phyloP scores from a whole-genome alignment of 2,797 vertebrate genomes.

The Erpetoichthys calabaricus region DNA sequence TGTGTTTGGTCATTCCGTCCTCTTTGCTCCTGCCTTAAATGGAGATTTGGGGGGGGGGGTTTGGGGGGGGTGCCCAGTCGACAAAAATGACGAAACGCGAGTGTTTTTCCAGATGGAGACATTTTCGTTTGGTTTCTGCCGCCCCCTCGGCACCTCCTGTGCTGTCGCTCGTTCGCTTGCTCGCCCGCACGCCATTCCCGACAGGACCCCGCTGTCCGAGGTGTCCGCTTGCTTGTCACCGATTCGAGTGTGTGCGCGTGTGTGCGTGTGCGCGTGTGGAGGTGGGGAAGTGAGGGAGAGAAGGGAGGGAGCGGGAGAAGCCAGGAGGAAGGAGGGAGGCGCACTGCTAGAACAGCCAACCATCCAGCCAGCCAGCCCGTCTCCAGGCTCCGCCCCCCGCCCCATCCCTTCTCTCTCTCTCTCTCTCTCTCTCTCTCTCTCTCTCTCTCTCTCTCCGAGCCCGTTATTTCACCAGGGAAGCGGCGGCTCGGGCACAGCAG shows the following conservation, averaged over 20 bases:
- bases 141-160: conserved; percentile 21
- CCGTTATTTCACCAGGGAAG: conserved; percentile 20
- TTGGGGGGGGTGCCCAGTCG: too few relatives aligned
- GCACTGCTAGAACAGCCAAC: conserved; percentile 52
- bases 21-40: too few relatives aligned
- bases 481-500: conserved; percentile 38
- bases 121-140: neutral
- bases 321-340: conserved; percentile 43
- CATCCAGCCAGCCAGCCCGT: conserved; percentile 33
- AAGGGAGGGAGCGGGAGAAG: conserved; percentile 22
- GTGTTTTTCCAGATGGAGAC: too few relatives aligned
- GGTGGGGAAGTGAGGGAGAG: neutral
- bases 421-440: conserved; percentile 17
- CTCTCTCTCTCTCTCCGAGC: conserved; percentile 27
- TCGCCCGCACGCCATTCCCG: conserved; percentile 19
- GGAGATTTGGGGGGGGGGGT: too few relatives aligned
- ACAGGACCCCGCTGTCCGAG: conserved; percentile 1
- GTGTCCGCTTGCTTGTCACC: conserved; percentile 8
- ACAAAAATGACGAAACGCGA: too few relatives aligned
- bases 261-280: neutral
- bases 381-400: conserved; percentile 39
- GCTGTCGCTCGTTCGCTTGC: conserved; percentile 14
- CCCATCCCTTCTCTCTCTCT: conserved; percentile 32
- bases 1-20: too few relatives aligned
- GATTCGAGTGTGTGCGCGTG: conserved; percentile 1